Evolutionary conservation across 1,140 invertebrate species (phyloP), one percentile per base, ranked within the genome.

Genomic region (Aphis craccivora): DNA sequence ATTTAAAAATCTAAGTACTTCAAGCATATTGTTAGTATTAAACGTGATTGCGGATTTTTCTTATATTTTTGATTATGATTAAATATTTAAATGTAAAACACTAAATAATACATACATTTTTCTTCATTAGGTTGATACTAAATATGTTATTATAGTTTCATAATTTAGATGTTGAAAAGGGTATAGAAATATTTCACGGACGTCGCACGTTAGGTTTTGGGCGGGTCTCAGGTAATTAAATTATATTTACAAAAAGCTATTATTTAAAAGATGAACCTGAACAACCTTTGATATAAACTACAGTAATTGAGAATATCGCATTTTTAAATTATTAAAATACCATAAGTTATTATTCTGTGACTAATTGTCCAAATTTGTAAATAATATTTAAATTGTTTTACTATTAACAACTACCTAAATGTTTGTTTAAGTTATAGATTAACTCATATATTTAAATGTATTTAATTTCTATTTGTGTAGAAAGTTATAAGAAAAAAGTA

Each of bases 31-130:
- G 0, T 76, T 67, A 18, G 14, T 67, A 67, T 60, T n/a, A 14
- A 20, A 14, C 30, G 14, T 30, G 60, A 76, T 76, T 76, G 5
- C 0, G 18, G 60, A 76, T 76, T 76, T 14, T n/a, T n/a, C n/a
- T 76, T 76, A 76, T 76, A 76, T n/a, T n/a, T 76, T 76, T 76
- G 30, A 35, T 76, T 76, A 76, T 76, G 60, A 76, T 76, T n/a
- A 76, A 76, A 76, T 76, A 76, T 76, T 76, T n/a, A n/a, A n/a
- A 76, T n/a, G 5, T 76, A n/a, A 14, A 76, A 76, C n/a, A n/a
- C 60, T 76, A n/a, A 76, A 76, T 76, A 76, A 76, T 76, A 2
- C 14, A 76, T 76, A 76, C 14, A 76, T 76, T 76, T 76, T 76
- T 76, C 60, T 76, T 76, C 30, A 76, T 76, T 76, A n/a, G 60